Base-by-base conservation (phyloP, 2,113 vertebrate genomes). In the Andinoacara biseriatus region DNA sequence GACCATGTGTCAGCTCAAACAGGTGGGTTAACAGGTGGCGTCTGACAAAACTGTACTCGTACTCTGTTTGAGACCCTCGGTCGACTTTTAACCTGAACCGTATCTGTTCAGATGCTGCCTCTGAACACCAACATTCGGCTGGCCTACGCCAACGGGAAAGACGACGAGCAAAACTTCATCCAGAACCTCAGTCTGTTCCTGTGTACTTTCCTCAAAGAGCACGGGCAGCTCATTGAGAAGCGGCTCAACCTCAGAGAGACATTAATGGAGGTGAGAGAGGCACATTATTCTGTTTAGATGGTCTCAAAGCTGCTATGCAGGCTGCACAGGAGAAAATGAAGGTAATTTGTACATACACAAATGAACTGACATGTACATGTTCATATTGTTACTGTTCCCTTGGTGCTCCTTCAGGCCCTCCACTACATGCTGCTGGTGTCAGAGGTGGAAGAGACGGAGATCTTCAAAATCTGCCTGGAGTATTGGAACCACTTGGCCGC, bases 401-500 rank as follows among this genome's bases (percentile, higher is more conserved):
- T 7, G 26, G 7, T 40, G 15, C 20, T 24, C 2, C 20, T 61
- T 31, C 91, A 99, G 98, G 98, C 98, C 62, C 97, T 99, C 84
- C 98, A 99, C 93, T 99, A 99, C 91, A 99, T 99, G 98, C 93
- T 99, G 74, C 82, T 99, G 94, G 98, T 99, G 57, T 99, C 98
- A 18, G 98, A 99, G 95, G 98, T 99, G 63, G 98, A 99, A 90
- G 98, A 99, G 95, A 99, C 98, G 0, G 98, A 99, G 95, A 99
- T 99, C 89, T 99, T 99, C 90, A 99, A 99, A 95, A 99, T 99
- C 72, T 99, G 98, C 85, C 95, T 99, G 58, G 98, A 99, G 85
- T 99, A 99, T 91, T 99, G 98, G 98, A 99, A 99, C 95, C 98
- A 99, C 82, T 93, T 99, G 91, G 98, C 98, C 54, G 97, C 98